Evolutionary conservation across 2,797 vertebrate species (phyloP), one percentile per base, ranked within the genome.

Genomic region (Fringilla coelebs): DNA sequence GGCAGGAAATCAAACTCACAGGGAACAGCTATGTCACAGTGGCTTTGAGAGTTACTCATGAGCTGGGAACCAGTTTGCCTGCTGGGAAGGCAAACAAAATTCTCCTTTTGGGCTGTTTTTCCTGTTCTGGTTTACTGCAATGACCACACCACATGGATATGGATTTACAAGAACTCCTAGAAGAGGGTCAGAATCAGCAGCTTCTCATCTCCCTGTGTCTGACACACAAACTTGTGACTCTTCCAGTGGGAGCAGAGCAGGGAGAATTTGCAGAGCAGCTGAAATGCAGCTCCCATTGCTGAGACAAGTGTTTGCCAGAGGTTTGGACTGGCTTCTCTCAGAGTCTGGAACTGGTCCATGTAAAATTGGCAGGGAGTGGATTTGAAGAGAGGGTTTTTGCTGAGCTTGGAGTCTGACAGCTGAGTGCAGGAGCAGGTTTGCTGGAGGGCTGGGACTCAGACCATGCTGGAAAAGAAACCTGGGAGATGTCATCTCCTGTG

Each of bases 181-280:
- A 76, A 79, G n/a, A 61, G 48, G 40, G 7, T 65, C 63, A 34
- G n/a, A 58, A 57, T 41, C 65, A 85, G 78, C 89, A 92, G 85
- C 40, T 28, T 38, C 68, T 73, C 85, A 28, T 66, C 36, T 3
- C 32, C 85, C 68, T 8, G 3, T 61, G 26, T 65, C 84, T 85
- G 86, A 89, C 87, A 79, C 89, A 32, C 45, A 86, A 43, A 36
- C 77, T 45, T 77, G 86, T 90, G 90, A 83, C 79, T 90, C 71
- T 57, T 55, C 61, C 93, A 91, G 89, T 75, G 81, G 91, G 90
- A 91, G 89, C 79, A 81, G 55, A 68, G 62, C 11, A 68, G 84
- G 57, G 85, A 71, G 85, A 86, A 93, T 89, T 81, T 94, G 73
- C 93, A 94, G 94, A 79, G 90, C 89, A 88, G 89, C 85, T 92